These are phyloP conservation scores for Eupristina koningsbergeri DNA, from an alignment of 1,140 invertebrate genomes.

Conservation along the genomic window DNA sequence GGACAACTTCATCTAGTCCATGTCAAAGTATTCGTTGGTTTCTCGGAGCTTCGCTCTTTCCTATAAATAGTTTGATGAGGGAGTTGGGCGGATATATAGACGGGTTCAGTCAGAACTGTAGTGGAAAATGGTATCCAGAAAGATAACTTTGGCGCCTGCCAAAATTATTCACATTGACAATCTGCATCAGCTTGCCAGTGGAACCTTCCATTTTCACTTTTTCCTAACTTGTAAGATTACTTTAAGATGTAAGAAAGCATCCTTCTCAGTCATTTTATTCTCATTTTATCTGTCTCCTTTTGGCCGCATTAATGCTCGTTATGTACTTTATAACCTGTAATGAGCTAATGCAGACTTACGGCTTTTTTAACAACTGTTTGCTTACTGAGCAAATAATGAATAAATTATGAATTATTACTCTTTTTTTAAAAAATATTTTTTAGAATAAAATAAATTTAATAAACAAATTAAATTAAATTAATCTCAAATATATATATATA, in stretches of 20 bases:
- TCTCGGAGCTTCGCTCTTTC: not conserved
- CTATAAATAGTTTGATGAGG: conserved; percentile 27
- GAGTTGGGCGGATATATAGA: not conserved
- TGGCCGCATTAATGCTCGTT: no score
- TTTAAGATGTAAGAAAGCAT: not conserved
- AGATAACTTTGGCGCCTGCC: not conserved
- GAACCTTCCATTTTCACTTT: not conserved
- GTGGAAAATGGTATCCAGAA: not conserved
- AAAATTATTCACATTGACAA: conserved; percentile 1
- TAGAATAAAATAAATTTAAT: no score
- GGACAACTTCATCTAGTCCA: not conserved
- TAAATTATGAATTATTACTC: no score
- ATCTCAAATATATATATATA: no score
- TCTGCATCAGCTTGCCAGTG: not conserved
- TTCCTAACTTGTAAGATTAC: not conserved
- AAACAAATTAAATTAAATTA: no score
- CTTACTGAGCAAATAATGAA: no score
- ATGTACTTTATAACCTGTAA: no score
- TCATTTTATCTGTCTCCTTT: not conserved
- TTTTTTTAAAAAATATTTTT: no score
- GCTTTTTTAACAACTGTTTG: no score
- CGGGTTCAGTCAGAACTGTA: no score
- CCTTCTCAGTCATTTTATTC: not conserved
- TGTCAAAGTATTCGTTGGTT: not conserved
- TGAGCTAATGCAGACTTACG: no score